Evolutionary conservation across 1,140 invertebrate genomes (phyloP).

Genomic region (Hycleus phaleratus): DNA sequence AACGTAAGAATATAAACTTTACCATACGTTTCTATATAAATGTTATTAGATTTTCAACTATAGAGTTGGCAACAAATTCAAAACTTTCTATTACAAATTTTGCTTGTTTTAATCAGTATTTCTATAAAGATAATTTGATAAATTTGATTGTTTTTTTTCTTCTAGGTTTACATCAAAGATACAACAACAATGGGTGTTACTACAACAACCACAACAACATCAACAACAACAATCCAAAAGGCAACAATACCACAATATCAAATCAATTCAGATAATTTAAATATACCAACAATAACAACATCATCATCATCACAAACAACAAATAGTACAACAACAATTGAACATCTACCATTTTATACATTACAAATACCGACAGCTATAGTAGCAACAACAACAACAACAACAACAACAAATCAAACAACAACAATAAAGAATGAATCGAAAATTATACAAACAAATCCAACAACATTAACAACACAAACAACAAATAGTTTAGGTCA

Average conservation of each 20-base stretch:
- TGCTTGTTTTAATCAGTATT: too few species aligned
- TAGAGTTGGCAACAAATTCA: too few species aligned
- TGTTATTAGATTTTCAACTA: too few species aligned
- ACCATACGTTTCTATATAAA: too few species aligned
- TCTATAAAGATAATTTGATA: too few species aligned
- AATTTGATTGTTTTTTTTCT: too few species aligned
- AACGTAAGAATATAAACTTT: too few species aligned
- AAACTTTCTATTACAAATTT: too few species aligned
- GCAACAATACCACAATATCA: neutral
- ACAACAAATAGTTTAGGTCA: neutral
- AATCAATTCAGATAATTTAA: slow-evolving; percentile 8
- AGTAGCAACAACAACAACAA: slow-evolving; percentile 7
- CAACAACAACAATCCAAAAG: neutral
- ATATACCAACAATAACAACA: slow-evolving; percentile 29
- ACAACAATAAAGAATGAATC: slow-evolving; percentile 8
- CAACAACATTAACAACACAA: neutral
- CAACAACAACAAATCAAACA: slow-evolving; percentile 9
- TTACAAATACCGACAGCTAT: slow-evolving; percentile 21
- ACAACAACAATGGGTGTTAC: slow-evolving; percentile 37
- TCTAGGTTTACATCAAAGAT: slow-evolving; percentile 46
- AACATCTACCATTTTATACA: slow-evolving; percentile 22
- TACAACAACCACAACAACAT: slow-evolving; percentile 3
- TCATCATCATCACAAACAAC: slow-evolving; percentile 6
- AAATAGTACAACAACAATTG: neutral
- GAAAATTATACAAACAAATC: slow-evolving; percentile 8